Evolutionary conservation across 2,888 invertebrate genomes (phyloP).

Genomic region (Pollenia amentaria): DNA sequence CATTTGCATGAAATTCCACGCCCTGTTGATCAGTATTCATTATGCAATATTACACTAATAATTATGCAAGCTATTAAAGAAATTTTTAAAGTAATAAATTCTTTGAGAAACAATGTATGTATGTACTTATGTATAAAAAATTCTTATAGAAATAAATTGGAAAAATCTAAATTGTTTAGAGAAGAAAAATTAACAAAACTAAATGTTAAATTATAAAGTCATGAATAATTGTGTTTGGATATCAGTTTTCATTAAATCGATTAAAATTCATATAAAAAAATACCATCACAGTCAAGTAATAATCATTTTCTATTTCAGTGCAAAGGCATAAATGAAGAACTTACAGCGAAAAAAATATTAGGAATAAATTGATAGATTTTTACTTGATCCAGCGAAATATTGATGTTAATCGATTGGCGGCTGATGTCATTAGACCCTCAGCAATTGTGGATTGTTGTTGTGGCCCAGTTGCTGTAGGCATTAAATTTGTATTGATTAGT

Average conservation of each 20-base stretch:
- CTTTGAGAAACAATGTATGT: constrained; percentile 22
- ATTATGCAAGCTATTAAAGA: not conserved
- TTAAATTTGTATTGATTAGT: constrained; percentile 78
- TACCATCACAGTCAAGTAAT: constrained; percentile 70
- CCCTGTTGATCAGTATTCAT: no score
- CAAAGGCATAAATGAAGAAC: constrained; percentile 33
- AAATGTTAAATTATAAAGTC: constrained; percentile 24
- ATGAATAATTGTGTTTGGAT: constrained; percentile 54
- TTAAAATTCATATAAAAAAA: constrained; percentile 53
- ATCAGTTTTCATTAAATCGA: constrained; percentile 37
- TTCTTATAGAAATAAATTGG: constrained; percentile 18
- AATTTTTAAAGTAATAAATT: constrained; percentile 21
- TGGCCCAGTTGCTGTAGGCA: constrained; percentile 79
- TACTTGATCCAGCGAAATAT: constrained; percentile 88
- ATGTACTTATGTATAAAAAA: not conserved
- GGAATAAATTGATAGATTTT: constrained; percentile 51
- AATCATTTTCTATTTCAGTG: constrained; percentile 51
- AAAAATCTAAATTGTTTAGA: constrained; percentile 2
- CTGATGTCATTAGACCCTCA: constrained; percentile 91
- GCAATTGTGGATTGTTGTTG: constrained; percentile 86
- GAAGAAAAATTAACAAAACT: constrained; percentile 9
- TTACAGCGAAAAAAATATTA: constrained; percentile 4
- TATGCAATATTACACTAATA: not conserved
- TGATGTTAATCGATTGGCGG: constrained; percentile 92
- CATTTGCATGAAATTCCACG: no score